Evolutionary conservation across 2,797 vertebrate genomes (phyloP).

Genomic region (Paramormyrops hopkinsi): DNA sequence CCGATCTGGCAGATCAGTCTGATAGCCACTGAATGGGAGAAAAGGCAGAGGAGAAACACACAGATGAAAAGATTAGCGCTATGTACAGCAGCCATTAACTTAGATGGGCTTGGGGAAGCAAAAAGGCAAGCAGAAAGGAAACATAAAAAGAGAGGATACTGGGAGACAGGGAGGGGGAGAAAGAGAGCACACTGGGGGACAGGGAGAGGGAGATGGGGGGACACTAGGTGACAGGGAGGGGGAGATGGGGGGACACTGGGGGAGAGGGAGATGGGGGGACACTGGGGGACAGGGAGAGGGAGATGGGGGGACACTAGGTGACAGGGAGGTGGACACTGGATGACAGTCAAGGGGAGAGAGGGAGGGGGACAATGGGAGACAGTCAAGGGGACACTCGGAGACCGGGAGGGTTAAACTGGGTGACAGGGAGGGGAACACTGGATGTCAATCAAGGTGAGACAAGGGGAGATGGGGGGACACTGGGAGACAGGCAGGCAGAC

Average conservation of each 20-base stretch:
- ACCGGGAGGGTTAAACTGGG: slow-evolving; percentile 24
- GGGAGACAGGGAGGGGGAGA: slow-evolving; percentile 21
- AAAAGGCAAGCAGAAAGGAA: slow-evolving; percentile 36
- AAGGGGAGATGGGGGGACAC: slow-evolving; percentile 2
- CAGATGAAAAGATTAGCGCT: not conserved
- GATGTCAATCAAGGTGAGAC: slow-evolving; percentile 18
- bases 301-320: slow-evolving; percentile 9
- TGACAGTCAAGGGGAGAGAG: not conserved
- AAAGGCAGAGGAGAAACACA: not conserved
- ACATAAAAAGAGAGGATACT: slow-evolving; percentile 23
- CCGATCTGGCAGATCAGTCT: not conserved
- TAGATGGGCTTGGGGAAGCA: slow-evolving; percentile 20
- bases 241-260: slow-evolving; percentile 12
- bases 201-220: slow-evolving; percentile 14
- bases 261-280: slow-evolving; percentile 34
- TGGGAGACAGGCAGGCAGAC: slow-evolving; percentile 40
- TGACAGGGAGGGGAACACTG: slow-evolving; percentile 46
- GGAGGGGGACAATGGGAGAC: slow-evolving; percentile 6
- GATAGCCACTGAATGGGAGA: not conserved
- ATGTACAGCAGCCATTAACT: not conserved
- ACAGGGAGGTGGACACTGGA: slow-evolving; percentile 37
- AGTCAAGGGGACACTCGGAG: not conserved
- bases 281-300: not conserved
- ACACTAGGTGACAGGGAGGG: slow-evolving; percentile 26
- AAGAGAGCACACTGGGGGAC: not conserved